phyloP scores from a whole-genome alignment of 2,888 invertebrate species.

The Ctena decussata region DNA sequence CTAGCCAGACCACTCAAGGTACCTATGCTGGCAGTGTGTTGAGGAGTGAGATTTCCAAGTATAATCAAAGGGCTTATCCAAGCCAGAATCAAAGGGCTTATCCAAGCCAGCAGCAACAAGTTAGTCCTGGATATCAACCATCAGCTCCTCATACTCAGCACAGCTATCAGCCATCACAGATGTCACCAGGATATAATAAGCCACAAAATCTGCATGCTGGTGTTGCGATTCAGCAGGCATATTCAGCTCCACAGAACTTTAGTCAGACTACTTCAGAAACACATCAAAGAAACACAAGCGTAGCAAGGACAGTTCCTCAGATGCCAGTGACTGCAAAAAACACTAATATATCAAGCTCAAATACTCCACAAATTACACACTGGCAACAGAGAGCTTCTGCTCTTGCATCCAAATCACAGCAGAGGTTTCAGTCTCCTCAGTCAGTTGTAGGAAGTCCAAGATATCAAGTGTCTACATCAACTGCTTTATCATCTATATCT shows the following conservation, averaged over 20 bases:
- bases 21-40: background rate
- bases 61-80: background rate
- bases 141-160: background rate
- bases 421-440: background rate
- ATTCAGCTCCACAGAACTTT: background rate
- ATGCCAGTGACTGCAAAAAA: background rate
- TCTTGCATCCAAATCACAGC: background rate
- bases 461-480: background rate
- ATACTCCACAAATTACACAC: background rate
- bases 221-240: background rate
- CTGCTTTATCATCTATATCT: no score
- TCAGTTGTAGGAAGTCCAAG: background rate
- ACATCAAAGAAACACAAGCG: no score
- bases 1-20: background rate
- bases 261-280: background rate
- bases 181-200: background rate
- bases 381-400: background rate
- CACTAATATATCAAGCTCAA: background rate
- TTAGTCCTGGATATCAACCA: background rate
- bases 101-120: background rate
- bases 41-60: background rate
- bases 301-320: background rate
- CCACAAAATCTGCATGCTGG: background rate
- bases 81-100: background rate
- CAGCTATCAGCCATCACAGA: background rate